These are phyloP conservation scores for Penaeus japonicus DNA, from an alignment of 1,140 invertebrate genomes.

Conservation along the genomic window DNA sequence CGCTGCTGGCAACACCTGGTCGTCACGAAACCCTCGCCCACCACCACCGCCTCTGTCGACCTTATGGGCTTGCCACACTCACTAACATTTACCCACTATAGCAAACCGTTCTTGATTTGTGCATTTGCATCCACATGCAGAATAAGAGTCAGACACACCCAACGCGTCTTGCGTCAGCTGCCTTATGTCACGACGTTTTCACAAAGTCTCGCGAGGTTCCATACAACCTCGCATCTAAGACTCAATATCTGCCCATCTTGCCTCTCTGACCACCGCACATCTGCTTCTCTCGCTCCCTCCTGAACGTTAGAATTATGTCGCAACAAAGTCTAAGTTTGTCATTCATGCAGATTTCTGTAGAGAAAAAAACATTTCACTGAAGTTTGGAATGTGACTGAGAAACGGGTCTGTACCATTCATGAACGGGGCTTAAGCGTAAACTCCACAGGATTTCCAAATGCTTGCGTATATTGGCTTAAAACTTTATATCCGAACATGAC, in stretches of 20 bases:
- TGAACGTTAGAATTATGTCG: neutral
- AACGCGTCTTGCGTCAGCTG: too few species aligned
- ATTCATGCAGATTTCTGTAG: neutral
- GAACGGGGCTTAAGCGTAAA: neutral
- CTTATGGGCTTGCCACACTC: neutral
- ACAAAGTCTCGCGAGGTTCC: constrained; percentile 27
- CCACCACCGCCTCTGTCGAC: constrained; percentile 18
- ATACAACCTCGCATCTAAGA: constrained; percentile 23
- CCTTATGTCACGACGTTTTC: too few species aligned
- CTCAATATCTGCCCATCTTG: constrained; percentile 1
- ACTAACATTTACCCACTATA: too few species aligned
- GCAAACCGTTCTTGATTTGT: too few species aligned
- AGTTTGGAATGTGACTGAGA: constrained; percentile 25
- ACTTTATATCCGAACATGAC: too few species aligned
- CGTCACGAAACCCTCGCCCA: constrained; percentile 25
- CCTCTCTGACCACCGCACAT: neutral
- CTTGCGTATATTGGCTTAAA: too few species aligned
- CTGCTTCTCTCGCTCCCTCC: neutral
- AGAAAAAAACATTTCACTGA: neutral
- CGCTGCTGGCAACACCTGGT: constrained; percentile 42
- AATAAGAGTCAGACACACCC: too few species aligned
- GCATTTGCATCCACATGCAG: too few species aligned
- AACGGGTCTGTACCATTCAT: neutral
- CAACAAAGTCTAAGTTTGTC: neutral
- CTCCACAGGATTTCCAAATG: too few species aligned